Conservation (phyloP, 1,140 invertebrate species). For the Brachionus plicatilis region DNA sequence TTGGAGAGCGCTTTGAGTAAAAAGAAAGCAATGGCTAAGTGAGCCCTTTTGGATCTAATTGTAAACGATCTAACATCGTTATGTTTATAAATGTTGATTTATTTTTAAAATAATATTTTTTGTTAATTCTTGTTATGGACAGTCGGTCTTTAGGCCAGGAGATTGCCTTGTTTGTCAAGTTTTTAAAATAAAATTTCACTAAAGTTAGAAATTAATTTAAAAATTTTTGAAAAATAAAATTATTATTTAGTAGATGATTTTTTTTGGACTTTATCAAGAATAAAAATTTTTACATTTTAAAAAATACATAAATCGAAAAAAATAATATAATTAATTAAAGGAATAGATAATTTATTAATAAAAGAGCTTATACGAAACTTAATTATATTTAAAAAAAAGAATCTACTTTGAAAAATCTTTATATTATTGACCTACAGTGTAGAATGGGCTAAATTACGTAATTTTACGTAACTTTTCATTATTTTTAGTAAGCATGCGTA, state of each 20-base stretch:
- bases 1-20: slow-evolving; percentile 16
- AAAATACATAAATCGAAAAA: too few species aligned
- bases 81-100: slow-evolving; percentile 16
- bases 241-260: not conserved
- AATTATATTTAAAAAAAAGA: too few species aligned
- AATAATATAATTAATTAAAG: too few species aligned
- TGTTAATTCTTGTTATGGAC: not conserved
- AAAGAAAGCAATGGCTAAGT: slow-evolving; percentile 23
- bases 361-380: too few species aligned
- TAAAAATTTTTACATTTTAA: not conserved
- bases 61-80: not conserved
- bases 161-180: not conserved
- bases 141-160: not conserved
- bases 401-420: too few species aligned
- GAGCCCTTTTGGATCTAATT: not conserved
- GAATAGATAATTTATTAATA: too few species aligned
- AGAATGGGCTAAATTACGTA: too few species aligned
- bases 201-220: not conserved
- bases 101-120: not conserved
- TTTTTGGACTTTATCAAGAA: not conserved
- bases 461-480: too few species aligned
- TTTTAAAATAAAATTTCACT: not conserved
- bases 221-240: not conserved
- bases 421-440: too few species aligned
- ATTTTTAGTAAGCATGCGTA: too few species aligned